Conservation (phyloP, 2,113 vertebrate species). For the Verasper variegatus region DNA sequence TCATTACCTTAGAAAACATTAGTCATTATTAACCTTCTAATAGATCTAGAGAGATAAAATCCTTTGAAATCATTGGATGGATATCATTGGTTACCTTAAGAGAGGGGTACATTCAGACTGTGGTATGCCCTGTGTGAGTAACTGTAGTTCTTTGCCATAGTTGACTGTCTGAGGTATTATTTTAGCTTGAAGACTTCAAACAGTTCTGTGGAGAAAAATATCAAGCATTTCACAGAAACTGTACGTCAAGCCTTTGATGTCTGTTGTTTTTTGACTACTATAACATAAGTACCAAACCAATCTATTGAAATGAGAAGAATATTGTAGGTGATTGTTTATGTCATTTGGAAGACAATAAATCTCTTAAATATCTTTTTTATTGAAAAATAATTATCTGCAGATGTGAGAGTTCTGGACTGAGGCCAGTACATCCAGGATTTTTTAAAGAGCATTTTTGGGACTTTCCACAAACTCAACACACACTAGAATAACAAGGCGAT, state of each 20-base stretch:
- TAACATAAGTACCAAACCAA: too few relatives aligned
- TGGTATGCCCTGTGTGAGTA: neutral
- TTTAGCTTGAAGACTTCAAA: neutral
- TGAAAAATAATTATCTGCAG: neutral
- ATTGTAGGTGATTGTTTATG: neutral
- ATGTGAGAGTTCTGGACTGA: neutral
- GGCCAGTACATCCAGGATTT: neutral
- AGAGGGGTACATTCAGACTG: neutral
- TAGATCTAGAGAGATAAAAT: neutral
- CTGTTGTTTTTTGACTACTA: too few relatives aligned
- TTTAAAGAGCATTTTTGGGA: neutral
- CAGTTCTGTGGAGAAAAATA: neutral
- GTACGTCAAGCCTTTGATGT: neutral
- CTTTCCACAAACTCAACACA: neutral
- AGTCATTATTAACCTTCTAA: neutral
- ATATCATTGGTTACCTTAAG: neutral
- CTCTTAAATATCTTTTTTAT: neutral
- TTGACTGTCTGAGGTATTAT: neutral
- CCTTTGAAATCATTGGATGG: neutral
- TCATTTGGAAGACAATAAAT: neutral
- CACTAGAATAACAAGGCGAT: slow-evolving; percentile 10
- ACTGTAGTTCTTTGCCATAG: neutral
- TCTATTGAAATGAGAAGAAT: neutral
- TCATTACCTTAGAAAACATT: neutral
- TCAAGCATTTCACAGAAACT: neutral